Evolutionary conservation across 2,113 vertebrate genomes (phyloP), one percentile per base, ranked within the genome.

Genomic region (Serilophus lunatus): DNA sequence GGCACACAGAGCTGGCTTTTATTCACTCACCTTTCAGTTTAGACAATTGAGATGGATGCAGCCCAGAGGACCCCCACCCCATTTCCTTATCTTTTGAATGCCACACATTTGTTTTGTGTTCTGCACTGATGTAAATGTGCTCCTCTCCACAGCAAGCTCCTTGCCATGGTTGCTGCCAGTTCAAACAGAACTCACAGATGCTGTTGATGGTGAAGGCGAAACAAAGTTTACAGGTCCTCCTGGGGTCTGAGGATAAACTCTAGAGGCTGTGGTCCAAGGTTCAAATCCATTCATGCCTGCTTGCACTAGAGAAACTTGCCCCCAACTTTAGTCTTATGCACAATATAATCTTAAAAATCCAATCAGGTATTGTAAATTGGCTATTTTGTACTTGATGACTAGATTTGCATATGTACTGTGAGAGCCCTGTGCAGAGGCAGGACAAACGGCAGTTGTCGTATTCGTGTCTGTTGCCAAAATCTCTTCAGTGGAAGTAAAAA

Each of bases 351-450:
- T 92, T 92, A 85, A 94, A 91, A 96, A 86, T 93, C 57, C 82
- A 65, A 77, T 95, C 94, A 94, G 92, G 95, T 95, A 91, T 94
- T 96, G 86, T 96, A 96, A 95, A 93, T 95, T 96, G 95, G 95
- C 91, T 93, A 8, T 96, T 95, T 95, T 96, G 80, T 96, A 90
- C 78, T 96, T 86, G 82, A 80, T 60, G 86, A 92, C 82, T 93
- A 92, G 91, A 93, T 95, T 96, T 96, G 88, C 95, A 54, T 93
- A 92, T 33, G 85, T 96, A 95, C 93, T 90, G 75, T 92, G 80
- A 96, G 92, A 80, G 90, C 84, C 91, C 91, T 91, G 91, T 96
- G 83, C 85, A 79, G 92, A 95, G 92, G 88, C 92, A 91, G 85
- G 82, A 96, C 93, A 97, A 93, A 87, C 13, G 82, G 80, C 91